Conservation (phyloP, 2,113 vertebrate genomes). For the Poicephalus meyeri region DNA sequence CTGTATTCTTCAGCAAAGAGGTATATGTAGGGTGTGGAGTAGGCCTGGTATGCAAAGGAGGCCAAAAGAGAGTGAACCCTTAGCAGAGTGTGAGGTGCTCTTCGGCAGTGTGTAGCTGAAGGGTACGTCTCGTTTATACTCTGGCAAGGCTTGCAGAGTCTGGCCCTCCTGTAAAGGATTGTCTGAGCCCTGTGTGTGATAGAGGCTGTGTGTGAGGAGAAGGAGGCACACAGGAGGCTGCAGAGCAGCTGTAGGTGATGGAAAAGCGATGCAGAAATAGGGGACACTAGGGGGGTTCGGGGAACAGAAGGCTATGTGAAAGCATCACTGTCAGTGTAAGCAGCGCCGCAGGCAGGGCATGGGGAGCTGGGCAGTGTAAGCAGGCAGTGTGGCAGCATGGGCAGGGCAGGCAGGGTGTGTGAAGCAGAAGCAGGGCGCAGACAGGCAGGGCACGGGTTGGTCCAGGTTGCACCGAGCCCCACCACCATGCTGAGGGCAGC, state of each 20-base stretch:
- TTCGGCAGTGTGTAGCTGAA: background rate
- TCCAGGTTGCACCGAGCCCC: background rate
- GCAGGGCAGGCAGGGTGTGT: background rate
- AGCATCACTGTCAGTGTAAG: background rate
- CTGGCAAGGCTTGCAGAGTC: background rate
- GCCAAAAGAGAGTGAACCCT: background rate
- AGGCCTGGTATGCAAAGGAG: background rate
- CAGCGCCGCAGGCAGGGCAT: background rate
- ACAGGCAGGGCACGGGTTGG: background rate
- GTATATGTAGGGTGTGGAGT: background rate
- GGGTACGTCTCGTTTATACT: background rate
- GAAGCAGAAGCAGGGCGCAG: background rate
- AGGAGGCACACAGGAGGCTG: background rate
- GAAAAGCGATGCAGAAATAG: background rate
- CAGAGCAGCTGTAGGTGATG: background rate
- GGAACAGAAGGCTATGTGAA: background rate
- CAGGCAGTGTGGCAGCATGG: background rate
- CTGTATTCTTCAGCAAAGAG: background rate
- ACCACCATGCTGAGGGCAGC: fast-evolving
- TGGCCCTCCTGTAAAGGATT: background rate
- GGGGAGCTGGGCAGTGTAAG: background rate
- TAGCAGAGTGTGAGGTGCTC: background rate
- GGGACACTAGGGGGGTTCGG: background rate
- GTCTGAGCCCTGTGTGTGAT: background rate
- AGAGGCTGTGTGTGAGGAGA: fast-evolving